Conservation (phyloP, 2,888 invertebrate species). For the Trachelus troglodyta region DNA sequence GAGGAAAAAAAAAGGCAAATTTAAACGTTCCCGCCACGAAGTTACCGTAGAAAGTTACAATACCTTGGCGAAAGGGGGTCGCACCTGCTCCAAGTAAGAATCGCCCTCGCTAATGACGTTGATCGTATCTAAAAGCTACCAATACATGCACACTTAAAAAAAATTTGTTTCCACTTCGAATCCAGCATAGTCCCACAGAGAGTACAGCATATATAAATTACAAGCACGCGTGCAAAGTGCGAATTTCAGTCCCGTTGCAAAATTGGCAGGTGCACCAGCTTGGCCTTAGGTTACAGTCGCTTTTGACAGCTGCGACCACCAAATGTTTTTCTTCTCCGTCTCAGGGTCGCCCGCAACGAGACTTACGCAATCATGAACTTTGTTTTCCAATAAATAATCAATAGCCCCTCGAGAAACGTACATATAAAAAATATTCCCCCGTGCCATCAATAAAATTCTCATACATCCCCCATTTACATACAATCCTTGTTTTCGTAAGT, state of each 20-base stretch:
- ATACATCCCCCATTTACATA: neutral
- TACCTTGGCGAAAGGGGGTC: slow-evolving; percentile 2
- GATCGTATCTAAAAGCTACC: neutral
- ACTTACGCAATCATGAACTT: neutral
- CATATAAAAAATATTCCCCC: neutral
- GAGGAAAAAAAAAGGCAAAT: neutral
- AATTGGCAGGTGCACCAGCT: neutral
- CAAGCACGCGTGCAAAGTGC: neutral
- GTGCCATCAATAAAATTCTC: neutral
- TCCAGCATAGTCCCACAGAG: neutral
- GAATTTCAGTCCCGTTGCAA: neutral
- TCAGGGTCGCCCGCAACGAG: neutral
- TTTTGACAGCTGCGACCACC: neutral
- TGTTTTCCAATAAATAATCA: neutral
- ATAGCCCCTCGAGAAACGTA: neutral
- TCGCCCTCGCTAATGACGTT: neutral
- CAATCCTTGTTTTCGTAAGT: neutral
- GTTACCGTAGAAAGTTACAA: neutral
- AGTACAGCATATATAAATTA: neutral
- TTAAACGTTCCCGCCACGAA: neutral
- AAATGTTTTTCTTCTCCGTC: neutral
- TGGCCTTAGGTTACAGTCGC: neutral
- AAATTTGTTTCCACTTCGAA: neutral
- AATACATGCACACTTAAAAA: neutral
- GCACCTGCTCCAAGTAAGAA: neutral